Percentiles rank a stretch among this genome's conserved stretches.
Conservation (phyloP, 2,888 invertebrate species). For the Aphodius sticticus region DNA sequence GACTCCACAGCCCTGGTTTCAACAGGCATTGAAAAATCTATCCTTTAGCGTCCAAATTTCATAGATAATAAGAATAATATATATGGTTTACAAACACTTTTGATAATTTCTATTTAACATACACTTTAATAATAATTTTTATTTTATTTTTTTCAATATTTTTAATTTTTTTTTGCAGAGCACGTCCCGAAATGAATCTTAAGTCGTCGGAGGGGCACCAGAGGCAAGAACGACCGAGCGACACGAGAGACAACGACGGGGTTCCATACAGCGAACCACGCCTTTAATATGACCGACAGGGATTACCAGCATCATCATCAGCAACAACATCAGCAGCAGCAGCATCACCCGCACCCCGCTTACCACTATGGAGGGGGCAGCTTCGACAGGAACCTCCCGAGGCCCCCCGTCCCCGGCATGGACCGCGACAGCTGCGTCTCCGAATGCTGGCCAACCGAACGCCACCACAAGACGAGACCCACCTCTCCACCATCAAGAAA, state of each 20-base stretch:
- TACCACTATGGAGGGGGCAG: conserved; percentile 26
- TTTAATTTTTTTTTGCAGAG: conserved; percentile 46
- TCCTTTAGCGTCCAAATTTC: too few relatives aligned
- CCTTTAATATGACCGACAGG: conserved; percentile 27
- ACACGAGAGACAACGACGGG: background rate
- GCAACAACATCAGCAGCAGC: conserved; percentile 26
- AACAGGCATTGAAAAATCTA: too few relatives aligned
- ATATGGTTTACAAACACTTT: too few relatives aligned
- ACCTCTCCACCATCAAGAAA: conserved; percentile 49
- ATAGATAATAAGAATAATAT: too few relatives aligned
- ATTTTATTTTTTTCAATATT: too few relatives aligned
- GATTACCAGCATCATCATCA: background rate
- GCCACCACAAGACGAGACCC: conserved; percentile 47
- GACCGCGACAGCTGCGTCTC: conserved; percentile 61
- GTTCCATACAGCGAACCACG: background rate
- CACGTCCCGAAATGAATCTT: conserved; percentile 52
- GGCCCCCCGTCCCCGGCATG: conserved; percentile 86
- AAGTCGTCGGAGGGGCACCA: conserved; percentile 35
- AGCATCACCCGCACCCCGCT: background rate
- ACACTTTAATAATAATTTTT: too few relatives aligned
- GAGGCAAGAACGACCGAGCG: background rate
- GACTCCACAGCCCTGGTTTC: too few relatives aligned
- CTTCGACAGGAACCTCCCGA: conserved; percentile 73
- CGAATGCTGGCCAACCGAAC: conserved; percentile 53
- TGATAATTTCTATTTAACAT: too few relatives aligned